Evolutionary conservation across 2,113 vertebrate species (phyloP).

Genomic region (Bagarius yarrelli): DNA sequence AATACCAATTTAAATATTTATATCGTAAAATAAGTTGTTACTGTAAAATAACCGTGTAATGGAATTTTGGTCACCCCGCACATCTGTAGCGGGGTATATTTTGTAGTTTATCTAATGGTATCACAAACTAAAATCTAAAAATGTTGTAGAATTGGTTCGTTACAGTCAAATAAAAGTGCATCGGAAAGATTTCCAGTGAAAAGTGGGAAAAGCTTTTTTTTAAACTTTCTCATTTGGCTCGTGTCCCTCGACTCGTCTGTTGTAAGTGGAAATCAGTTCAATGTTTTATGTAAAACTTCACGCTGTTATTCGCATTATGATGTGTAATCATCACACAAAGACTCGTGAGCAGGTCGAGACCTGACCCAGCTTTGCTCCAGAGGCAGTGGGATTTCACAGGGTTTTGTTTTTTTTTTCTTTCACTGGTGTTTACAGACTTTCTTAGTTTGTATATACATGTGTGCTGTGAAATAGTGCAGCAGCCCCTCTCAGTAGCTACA

Average conservation of each 20-base stretch:
- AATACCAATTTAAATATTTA: no score
- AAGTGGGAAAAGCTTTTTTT: no score
- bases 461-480: conserved; percentile 1
- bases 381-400: neutral
- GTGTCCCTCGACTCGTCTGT: neutral
- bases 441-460: neutral
- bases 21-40: no score
- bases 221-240: no score
- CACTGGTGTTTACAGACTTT: neutral
- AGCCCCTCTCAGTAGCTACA: neutral
- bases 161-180: neutral
- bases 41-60: no score
- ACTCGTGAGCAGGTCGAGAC: conserved; percentile 16
- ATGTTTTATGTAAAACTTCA: neutral
- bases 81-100: neutral
- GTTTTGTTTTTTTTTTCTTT: no score
- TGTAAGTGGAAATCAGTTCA: neutral
- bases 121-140: neutral
- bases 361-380: neutral
- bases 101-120: neutral
- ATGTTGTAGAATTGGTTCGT: neutral
- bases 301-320: neutral
- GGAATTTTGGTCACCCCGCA: no score
- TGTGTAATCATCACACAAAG: neutral
- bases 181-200: no score